A percentile compares a stretch with the other conserved stretches of the same genome.
These are phyloP conservation scores for Patiria miniata DNA, from an alignment of 35 echinoderm and acorn worm genomes.

Conservation along the genomic window DNA sequence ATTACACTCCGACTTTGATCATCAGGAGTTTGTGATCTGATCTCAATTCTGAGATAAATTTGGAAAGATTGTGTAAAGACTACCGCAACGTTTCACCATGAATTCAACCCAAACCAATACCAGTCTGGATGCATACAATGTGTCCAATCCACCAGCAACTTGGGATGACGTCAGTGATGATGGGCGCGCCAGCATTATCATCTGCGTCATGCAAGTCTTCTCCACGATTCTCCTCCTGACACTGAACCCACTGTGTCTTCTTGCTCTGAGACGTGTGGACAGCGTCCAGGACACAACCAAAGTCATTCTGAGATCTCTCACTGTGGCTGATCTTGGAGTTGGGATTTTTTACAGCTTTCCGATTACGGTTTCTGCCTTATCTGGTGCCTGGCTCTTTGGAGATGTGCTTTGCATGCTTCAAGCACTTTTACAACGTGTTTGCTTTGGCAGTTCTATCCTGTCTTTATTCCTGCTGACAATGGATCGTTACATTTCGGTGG, in stretches of 20 bases:
- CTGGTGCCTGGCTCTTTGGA: neutral
- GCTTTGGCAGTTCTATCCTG: neutral
- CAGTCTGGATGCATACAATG: no score
- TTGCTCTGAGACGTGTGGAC: neutral
- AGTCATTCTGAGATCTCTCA: neutral
- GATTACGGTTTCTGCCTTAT: neutral
- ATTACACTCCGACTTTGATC: no score
- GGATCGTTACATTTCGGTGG: conserved; percentile 21
- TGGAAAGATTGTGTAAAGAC: no score
- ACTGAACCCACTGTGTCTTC: neutral
- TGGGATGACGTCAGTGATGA: no score
- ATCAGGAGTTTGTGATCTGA: no score
- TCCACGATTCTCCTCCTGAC: neutral
- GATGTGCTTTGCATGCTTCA: neutral
- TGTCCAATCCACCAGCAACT: no score
- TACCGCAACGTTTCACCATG: no score
- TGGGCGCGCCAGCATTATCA: no score
- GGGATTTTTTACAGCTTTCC: neutral
- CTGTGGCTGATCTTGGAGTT: neutral
- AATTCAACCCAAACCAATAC: no score
- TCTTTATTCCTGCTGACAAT: neutral
- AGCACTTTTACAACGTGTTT: neutral
- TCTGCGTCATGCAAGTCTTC: no score
- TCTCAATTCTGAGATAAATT: no score
- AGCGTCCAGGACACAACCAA: neutral